phyloP scores from a whole-genome alignment of 2,888 invertebrate species.

The Enoplolaimus lenunculus region DNA sequence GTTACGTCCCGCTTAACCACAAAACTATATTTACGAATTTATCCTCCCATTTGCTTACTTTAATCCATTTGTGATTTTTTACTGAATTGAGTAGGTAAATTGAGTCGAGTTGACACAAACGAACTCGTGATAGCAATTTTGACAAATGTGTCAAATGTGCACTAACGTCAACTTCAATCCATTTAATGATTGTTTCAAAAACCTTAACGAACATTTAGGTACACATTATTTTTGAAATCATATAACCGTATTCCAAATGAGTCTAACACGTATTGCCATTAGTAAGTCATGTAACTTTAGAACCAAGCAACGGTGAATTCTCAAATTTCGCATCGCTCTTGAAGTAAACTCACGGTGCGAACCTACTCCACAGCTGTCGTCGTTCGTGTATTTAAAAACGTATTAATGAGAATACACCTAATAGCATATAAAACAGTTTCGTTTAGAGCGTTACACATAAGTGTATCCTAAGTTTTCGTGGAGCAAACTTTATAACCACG shows the following conservation, averaged over 20 bases:
- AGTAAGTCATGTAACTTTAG: neutral
- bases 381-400: no score
- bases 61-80: slow-evolving; percentile 27
- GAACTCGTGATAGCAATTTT: slow-evolving; percentile 38
- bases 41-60: slow-evolving; percentile 22
- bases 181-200: slow-evolving; percentile 43
- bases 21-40: no score
- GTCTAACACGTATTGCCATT: neutral
- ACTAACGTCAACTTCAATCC: slow-evolving; percentile 41
- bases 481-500: no score
- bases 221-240: slow-evolving; percentile 13
- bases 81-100: slow-evolving; percentile 38
- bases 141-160: slow-evolving; percentile 36
- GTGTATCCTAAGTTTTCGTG: no score
- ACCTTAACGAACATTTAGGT: slow-evolving; percentile 39
- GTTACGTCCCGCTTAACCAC: no score
- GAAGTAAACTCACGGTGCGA: no score
- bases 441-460: no score
- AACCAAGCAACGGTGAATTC: neutral
- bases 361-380: no score
- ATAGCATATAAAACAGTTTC: no score
- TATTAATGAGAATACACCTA: no score
- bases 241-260: neutral
- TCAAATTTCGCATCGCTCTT: neutral
- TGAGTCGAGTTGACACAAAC: slow-evolving; percentile 41